phyloP scores from a whole-genome alignment of 2,888 invertebrate species.

The Strigamia crassipes region DNA sequence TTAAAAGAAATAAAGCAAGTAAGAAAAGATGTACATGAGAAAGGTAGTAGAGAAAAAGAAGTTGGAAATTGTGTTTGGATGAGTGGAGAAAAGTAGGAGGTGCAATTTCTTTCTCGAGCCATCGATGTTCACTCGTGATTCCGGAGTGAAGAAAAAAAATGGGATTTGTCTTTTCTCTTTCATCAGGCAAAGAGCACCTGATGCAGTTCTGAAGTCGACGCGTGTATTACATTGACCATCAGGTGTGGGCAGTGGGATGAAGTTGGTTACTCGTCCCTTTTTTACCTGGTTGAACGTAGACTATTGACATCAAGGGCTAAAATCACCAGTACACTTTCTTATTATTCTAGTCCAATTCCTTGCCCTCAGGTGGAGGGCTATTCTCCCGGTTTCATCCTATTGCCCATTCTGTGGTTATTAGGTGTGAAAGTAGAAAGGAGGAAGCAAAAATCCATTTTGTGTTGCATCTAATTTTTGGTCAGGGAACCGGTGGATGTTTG shows the following conservation, averaged over 20 bases:
- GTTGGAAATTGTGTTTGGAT: conserved; percentile 28
- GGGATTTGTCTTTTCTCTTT: conserved; percentile 42
- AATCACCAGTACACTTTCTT: conserved; percentile 38
- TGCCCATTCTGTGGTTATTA: conserved; percentile 38
- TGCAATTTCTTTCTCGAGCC: conserved; percentile 39
- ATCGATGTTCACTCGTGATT: conserved; percentile 45
- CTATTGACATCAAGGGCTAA: conserved; percentile 37
- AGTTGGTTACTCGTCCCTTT: conserved; percentile 20
- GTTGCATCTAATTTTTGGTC: conserved; percentile 23
- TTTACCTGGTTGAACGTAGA: conserved; percentile 34
- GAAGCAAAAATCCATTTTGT: conserved; percentile 24
- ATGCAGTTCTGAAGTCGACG: conserved; percentile 24
- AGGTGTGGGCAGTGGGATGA: conserved; percentile 37
- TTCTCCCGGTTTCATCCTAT: conserved; percentile 35
- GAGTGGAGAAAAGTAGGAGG: conserved; percentile 35
- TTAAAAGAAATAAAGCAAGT: no score
- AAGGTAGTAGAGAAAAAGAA: neutral
- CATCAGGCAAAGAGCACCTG: conserved; percentile 46
- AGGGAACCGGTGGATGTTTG: neutral
- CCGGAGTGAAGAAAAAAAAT: conserved; percentile 35
- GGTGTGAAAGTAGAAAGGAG: conserved; percentile 38
- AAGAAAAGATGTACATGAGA: neutral
- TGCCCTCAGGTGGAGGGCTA: conserved; percentile 32
- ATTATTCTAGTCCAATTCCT: conserved; percentile 40
- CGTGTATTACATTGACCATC: conserved; percentile 42